Evolutionary conservation across 2,113 vertebrate species (phyloP).

Genomic region (Accipiter cooperii): DNA sequence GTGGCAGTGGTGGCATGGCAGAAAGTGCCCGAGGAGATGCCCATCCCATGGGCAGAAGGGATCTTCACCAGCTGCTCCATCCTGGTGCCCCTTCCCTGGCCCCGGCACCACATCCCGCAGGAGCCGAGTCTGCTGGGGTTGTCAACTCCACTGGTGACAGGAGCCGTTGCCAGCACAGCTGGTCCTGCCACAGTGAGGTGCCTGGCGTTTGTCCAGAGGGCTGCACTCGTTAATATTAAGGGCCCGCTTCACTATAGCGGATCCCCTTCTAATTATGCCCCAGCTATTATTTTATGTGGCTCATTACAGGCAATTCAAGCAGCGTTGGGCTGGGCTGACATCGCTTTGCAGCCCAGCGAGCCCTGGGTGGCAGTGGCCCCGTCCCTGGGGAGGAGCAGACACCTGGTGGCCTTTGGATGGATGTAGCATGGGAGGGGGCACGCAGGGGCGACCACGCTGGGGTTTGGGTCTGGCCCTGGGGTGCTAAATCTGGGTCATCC

Average conservation of each 20-base stretch:
- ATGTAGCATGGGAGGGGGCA: neutral
- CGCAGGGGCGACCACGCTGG: neutral
- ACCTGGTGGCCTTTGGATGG: rapidly evolving
- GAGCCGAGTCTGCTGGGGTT: neutral
- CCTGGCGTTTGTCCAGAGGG: neutral
- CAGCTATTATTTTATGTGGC: neutral
- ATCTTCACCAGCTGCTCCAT: neutral
- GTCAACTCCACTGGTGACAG: neutral
- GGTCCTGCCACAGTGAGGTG: neutral
- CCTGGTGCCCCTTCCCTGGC: neutral
- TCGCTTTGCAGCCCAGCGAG: rapidly evolving
- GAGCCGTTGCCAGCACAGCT: rapidly evolving
- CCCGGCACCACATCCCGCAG: neutral
- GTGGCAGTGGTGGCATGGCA: rapidly evolving
- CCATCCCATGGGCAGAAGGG: neutral
- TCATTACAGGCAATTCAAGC: slow-evolving; percentile 2
- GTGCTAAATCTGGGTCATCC: neutral
- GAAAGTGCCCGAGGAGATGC: neutral
- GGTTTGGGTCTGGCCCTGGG: neutral
- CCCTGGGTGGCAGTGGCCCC: neutral
- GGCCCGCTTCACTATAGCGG: neutral
- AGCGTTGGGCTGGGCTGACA: neutral
- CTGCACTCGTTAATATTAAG: slow-evolving; percentile 7
- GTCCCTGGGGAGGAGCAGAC: neutral
- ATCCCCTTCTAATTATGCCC: slow-evolving; percentile 16